A percentile compares a stretch with the other conserved stretches of the same genome.
Conservation (phyloP, 2,888 invertebrate genomes). For the Priocnemis perturbator region DNA sequence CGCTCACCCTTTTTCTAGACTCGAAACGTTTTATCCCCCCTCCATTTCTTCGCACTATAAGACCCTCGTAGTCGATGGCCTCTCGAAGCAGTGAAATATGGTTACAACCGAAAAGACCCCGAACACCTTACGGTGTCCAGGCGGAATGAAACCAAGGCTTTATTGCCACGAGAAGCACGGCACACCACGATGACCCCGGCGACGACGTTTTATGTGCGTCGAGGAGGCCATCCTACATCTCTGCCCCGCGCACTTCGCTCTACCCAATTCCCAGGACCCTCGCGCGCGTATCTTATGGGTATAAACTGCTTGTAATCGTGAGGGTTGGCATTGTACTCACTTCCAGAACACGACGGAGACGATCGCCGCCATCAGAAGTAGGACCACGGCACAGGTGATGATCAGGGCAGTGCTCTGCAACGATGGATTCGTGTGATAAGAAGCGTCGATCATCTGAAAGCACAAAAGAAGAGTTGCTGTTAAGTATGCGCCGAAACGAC, state of each 20-base stretch:
- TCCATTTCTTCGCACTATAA: constrained; percentile 21
- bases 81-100: constrained; percentile 52
- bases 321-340: constrained; percentile 79
- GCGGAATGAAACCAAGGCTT: constrained; percentile 50
- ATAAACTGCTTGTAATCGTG: not conserved
- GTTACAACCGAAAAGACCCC: constrained; percentile 45
- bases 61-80: constrained; percentile 26
- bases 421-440: constrained; percentile 90
- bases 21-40: constrained; percentile 6
- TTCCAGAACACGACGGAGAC: constrained; percentile 91
- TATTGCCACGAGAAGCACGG: constrained; percentile 30
- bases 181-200: constrained; percentile 19
- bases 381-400: constrained; percentile 87
- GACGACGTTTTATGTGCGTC: constrained; percentile 27
- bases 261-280: not conserved
- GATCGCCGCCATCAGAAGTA: constrained; percentile 86
- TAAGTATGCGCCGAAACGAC: not conserved
- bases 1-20: constrained; percentile 10
- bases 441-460: constrained; percentile 90
- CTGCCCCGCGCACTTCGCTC: not conserved
- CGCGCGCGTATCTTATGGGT: not conserved
- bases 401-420: constrained; percentile 91
- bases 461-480: not conserved
- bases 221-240: not conserved
- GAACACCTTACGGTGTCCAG: constrained; percentile 44